Percentiles rank a stretch among this genome's conserved stretches.
These are phyloP conservation scores for Phaenicophaeus curvirostris DNA, from an alignment of 2,797 vertebrate species.

Conservation along the genomic window DNA sequence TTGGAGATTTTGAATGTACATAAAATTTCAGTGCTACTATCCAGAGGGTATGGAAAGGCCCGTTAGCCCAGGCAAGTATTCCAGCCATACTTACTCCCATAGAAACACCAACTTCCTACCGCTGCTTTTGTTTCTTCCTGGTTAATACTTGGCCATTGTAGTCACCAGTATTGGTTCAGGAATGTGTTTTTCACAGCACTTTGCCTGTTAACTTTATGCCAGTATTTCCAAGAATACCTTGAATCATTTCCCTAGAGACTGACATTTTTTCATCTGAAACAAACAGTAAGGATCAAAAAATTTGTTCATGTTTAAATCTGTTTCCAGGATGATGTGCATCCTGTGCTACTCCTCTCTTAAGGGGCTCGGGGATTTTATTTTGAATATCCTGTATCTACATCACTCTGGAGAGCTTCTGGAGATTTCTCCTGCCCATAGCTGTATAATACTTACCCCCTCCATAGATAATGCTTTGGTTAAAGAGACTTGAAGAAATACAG, in stretches of 20 bases:
- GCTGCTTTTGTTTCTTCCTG: not conserved
- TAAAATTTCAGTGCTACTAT: not conserved
- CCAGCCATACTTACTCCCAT: not conserved
- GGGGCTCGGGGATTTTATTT: not conserved
- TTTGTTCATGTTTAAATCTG: not conserved
- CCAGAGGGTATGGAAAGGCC: not conserved
- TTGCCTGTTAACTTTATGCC: not conserved
- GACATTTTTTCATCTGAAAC: not conserved
- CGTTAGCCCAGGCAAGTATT: not conserved
- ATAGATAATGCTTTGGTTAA: not conserved
- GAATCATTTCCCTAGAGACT: not conserved
- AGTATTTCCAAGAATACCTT: not conserved
- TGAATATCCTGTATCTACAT: not conserved
- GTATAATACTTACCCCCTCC: not conserved
- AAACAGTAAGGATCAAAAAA: not conserved
- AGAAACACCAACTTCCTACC: not conserved
- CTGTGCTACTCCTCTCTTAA: not conserved
- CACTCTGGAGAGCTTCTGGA: not conserved
- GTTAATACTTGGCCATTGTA: not conserved
- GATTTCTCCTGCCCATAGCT: not conserved
- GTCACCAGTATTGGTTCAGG: not conserved
- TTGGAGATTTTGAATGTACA: not conserved
- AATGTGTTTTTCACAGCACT: not conserved
- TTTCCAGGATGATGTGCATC: not conserved
- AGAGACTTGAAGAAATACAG: not conserved